Conservation (phyloP, 1,140 invertebrate genomes). For the Leptopilina boulardi region DNA sequence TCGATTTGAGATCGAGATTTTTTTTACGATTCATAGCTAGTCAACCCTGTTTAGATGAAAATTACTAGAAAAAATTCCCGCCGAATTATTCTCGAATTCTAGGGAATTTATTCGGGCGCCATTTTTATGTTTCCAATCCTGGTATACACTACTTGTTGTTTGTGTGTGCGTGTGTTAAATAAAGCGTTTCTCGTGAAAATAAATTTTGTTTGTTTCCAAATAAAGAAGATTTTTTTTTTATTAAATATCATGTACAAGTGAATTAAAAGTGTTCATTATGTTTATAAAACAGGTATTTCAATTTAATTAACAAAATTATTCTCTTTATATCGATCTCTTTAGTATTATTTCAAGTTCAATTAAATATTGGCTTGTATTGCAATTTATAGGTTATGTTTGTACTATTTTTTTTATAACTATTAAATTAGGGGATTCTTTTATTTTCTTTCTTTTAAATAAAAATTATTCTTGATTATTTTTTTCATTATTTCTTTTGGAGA, state of each 20-base stretch:
- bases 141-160: conserved; percentile 1
- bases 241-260: conserved; percentile 41
- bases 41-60: not conserved
- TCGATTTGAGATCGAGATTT: no score
- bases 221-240: not conserved
- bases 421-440: no score
- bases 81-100: not conserved
- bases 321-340: not conserved
- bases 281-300: conserved; percentile 48
- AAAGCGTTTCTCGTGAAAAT: not conserved
- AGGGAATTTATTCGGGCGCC: not conserved
- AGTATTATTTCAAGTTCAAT: no score
- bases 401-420: not conserved
- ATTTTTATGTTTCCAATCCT: not conserved
- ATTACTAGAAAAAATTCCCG: not conserved
- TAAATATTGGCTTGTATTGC: not conserved
- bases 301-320: not conserved
- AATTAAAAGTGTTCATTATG: conserved; percentile 40
- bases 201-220: not conserved
- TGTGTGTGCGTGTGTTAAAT: no score
- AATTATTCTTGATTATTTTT: no score
- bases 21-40: no score
- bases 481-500: no score
- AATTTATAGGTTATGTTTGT: not conserved
- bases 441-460: no score